Base-by-base conservation (phyloP, 2,113 vertebrate genomes). In the Gambusia holbrooki region DNA sequence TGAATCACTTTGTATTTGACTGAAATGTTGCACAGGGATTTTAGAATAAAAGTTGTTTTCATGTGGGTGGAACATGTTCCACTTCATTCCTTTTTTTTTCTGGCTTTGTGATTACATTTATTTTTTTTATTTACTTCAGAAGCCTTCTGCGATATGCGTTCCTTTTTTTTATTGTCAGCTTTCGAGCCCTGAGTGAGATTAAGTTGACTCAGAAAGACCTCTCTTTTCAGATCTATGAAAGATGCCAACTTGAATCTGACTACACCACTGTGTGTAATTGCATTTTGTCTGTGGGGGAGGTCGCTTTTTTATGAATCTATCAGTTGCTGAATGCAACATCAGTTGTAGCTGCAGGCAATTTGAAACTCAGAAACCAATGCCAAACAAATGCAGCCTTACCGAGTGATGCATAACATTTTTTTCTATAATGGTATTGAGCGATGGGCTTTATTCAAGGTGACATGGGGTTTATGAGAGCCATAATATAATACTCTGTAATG, bases 371-470 rank as follows among this genome's bases (percentile, higher is more conserved):
- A 82, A 84, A 71, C 73, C 76, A 73, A 74, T 83, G 79, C 76
- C 83, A 88, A 93, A 89, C 80, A 88, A 86, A 91, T 89, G 76
- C 61, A 58, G 22, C 28, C 28, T 82, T 88, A 89, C 73, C 79
- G 83, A 82, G 83, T 45, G 71, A 86, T 85, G 87, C 87, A 83
- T 86, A 48, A 75, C 65, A n/a, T 80, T 80, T 87, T 28, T 86
- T 85, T 87, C 84, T 80, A 79, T 88, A 88, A 84, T 73, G 83
- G 80, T 88, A 79, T 84, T 86, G 88, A 89, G 84, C 60, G 30
- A 82, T 89, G 78, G 72, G 70, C 80, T 87, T 88, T 86, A 89
- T 91, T 75, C 86, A 89, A 93, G 85, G 87, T 92, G 92, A 91
- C 87, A 80, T 75, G 83, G 65, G 85, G 81, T 91, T 92, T 92